Conservation (phyloP, 2,113 vertebrate species). For the Chinchilla lanigera region DNA sequence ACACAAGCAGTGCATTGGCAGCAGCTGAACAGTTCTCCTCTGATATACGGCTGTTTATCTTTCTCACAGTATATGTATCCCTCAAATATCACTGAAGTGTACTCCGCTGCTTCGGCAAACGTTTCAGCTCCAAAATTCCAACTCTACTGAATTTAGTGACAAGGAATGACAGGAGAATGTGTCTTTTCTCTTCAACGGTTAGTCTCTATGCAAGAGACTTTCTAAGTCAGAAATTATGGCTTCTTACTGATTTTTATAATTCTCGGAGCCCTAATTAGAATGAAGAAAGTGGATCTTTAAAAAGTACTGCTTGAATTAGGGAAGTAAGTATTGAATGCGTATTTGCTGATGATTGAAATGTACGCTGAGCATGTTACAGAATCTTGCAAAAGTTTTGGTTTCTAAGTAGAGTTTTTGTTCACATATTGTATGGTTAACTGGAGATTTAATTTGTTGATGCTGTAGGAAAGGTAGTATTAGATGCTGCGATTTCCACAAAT, state of each 20-base stretch:
- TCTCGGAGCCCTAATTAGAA: background rate
- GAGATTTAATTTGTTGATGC: background rate
- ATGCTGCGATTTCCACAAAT: background rate
- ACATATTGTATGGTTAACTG: background rate
- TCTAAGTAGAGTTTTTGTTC: background rate
- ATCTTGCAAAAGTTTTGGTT: background rate
- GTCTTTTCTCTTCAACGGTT: background rate
- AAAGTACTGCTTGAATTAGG: background rate
- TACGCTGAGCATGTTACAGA: background rate
- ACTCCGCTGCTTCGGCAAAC: background rate
- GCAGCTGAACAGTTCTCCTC: background rate
- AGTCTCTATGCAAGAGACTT: background rate
- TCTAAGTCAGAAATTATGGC: background rate
- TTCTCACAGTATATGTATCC: background rate
- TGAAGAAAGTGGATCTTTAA: background rate
- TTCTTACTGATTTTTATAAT: background rate
- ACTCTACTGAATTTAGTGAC: background rate
- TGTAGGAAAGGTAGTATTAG: background rate
- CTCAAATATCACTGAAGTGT: rapidly evolving
- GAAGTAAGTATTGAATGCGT: background rate
- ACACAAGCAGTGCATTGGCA: no score
- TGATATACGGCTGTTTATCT: background rate
- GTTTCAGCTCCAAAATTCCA: background rate
- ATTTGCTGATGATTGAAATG: background rate
- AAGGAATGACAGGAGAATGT: background rate